Percentiles rank a stretch among this genome's conserved stretches.
Evolutionary conservation across 2,888 invertebrate genomes (phyloP).

Genomic region (Ochropleura plecta): DNA sequence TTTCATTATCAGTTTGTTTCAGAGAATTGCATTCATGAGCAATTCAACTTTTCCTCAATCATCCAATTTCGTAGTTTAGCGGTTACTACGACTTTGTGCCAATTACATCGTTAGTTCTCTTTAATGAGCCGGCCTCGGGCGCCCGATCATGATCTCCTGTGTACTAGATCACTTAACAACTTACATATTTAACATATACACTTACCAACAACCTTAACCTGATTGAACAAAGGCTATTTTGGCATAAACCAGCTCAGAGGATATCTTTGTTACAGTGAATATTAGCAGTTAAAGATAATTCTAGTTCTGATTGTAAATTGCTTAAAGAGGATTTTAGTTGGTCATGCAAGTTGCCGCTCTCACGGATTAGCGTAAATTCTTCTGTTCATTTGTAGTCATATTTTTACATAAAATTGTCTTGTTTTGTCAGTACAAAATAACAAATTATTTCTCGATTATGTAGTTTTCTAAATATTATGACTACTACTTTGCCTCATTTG

Average conservation of each 20-base stretch:
- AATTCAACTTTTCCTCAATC: conserved; percentile 69
- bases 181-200: conserved; percentile 56
- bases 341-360: conserved; percentile 50
- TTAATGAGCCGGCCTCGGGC: conserved; percentile 82
- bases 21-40: neutral
- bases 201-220: conserved; percentile 48
- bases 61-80: conserved; percentile 73
- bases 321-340: conserved; percentile 65
- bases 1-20: neutral
- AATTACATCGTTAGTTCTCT: conserved; percentile 86
- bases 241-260: neutral
- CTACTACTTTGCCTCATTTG: neutral
- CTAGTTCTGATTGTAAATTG: conserved; percentile 65
- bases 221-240: conserved; percentile 46
- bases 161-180: conserved; percentile 73
- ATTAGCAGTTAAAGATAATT: conserved; percentile 64
- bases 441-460: conserved; percentile 36
- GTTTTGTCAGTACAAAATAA: conserved; percentile 9
- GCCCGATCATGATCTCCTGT: conserved; percentile 71
- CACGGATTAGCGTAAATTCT: conserved; percentile 47
- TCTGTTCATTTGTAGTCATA: conserved; percentile 8
- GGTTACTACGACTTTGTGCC: conserved; percentile 72
- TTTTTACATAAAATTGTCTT: conserved; percentile 16
- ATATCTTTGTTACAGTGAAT: conserved; percentile 44
- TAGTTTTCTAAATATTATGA: neutral